Percentiles rank a stretch among this genome's conserved stretches.
Conservation (phyloP, 2,888 invertebrate genomes). For the Drosophila mimetica region DNA sequence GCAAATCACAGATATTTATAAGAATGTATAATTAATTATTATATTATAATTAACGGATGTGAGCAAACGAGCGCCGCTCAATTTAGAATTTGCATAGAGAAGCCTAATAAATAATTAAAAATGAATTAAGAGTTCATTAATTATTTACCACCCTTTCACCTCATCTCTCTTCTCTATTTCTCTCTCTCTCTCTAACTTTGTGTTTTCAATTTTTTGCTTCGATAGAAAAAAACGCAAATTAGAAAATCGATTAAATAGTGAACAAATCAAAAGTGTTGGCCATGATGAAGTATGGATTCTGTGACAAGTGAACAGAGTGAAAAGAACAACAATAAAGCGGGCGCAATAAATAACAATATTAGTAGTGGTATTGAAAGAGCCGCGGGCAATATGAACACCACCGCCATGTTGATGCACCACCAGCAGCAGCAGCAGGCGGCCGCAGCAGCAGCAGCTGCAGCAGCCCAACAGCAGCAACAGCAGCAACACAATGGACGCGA, state of each 20-base stretch:
- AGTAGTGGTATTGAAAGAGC: slow-evolving; percentile 49
- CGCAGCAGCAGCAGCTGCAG: slow-evolving; percentile 71
- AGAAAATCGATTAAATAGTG: slow-evolving; percentile 16
- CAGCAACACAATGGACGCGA: slow-evolving; percentile 82
- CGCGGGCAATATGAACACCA: slow-evolving; percentile 76
- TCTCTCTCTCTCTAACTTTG: slow-evolving; percentile 20
- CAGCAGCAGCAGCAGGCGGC: slow-evolving; percentile 76
- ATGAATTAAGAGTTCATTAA: slow-evolving; percentile 74
- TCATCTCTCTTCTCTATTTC: neutral
- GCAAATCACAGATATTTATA: too few species aligned
- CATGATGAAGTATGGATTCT: slow-evolving; percentile 85
- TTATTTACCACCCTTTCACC: slow-evolving; percentile 43
- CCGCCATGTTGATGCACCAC: slow-evolving; percentile 82
- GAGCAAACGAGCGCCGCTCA: slow-evolving; percentile 6
- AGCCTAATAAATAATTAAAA: slow-evolving; percentile 66
- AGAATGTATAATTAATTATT: too few species aligned
- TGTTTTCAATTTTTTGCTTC: slow-evolving; percentile 40
- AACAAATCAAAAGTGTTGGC: slow-evolving; percentile 49
- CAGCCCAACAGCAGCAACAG: slow-evolving; percentile 73
- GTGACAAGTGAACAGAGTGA: slow-evolving; percentile 86
- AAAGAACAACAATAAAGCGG: slow-evolving; percentile 38
- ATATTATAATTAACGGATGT: slow-evolving; percentile 41
- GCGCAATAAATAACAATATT: slow-evolving; percentile 36
- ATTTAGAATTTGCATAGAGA: slow-evolving; percentile 36
- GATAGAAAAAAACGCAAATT: slow-evolving; percentile 37